A percentile compares a stretch with the other conserved stretches of the same genome.
Conservation (phyloP, 2,113 vertebrate species). For the Pelecanus crispus region DNA sequence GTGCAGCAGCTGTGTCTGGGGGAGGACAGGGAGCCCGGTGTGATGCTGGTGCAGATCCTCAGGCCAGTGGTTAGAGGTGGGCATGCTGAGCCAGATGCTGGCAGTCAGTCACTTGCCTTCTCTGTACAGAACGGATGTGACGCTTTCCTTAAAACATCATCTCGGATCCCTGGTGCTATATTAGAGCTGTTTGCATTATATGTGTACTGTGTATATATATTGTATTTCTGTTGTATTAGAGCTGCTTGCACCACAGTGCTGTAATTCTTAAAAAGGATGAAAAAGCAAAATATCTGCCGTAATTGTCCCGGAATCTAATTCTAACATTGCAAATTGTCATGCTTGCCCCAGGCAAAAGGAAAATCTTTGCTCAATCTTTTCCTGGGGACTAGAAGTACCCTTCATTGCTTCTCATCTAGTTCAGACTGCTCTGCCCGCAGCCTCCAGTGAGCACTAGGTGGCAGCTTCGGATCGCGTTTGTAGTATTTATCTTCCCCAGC, state of each 20-base stretch:
- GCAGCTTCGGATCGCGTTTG: conserved; percentile 13
- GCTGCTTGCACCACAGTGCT: background rate
- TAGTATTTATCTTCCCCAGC: background rate
- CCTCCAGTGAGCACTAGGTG: conserved; percentile 36
- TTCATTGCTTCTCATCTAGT: background rate
- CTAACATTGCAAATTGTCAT: background rate
- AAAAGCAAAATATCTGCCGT: background rate
- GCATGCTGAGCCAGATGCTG: background rate
- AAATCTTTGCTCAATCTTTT: background rate
- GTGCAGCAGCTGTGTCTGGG: background rate
- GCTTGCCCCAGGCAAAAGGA: background rate
- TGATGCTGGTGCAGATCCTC: background rate
- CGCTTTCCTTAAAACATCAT: background rate
- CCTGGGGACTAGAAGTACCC: background rate
- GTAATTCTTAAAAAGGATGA: background rate
- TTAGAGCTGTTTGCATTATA: background rate
- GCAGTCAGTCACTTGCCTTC: background rate
- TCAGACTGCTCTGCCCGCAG: background rate
- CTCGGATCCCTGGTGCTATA: background rate
- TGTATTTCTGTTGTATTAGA: background rate
- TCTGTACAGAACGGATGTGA: background rate
- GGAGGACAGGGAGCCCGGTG: background rate
- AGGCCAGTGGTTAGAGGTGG: background rate
- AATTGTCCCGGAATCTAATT: background rate
- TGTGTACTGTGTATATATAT: background rate